phyloP scores from a whole-genome alignment of 2,888 invertebrate species.

The Agrotis ipsilon region DNA sequence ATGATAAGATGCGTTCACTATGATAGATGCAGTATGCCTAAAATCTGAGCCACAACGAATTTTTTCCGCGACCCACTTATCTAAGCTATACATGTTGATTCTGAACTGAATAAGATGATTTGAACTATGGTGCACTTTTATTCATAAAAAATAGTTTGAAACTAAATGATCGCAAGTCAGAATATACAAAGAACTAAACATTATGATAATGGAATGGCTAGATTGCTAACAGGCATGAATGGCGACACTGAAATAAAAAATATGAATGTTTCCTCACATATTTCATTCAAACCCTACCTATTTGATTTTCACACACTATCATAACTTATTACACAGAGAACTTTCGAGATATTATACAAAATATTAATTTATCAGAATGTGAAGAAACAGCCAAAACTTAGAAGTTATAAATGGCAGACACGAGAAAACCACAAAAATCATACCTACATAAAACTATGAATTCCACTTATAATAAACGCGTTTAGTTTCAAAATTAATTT shows the following conservation, averaged over 20 bases:
- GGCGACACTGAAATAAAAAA: slow-evolving; percentile 46
- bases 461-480: slow-evolving; percentile 28
- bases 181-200: slow-evolving; percentile 51
- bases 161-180: slow-evolving; percentile 46
- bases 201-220: slow-evolving; percentile 71
- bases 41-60: slow-evolving; percentile 30
- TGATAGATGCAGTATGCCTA: slow-evolving; percentile 46
- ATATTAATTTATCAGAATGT: slow-evolving; percentile 22
- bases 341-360: slow-evolving; percentile 32
- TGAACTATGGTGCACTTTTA: slow-evolving; percentile 78
- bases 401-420: slow-evolving; percentile 11
- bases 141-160: slow-evolving; percentile 42
- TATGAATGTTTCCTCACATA: slow-evolving; percentile 31
- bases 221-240: slow-evolving; percentile 54
- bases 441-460: slow-evolving; percentile 1
- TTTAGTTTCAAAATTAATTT: slow-evolving; percentile 8
- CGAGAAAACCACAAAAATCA: slow-evolving; percentile 36
- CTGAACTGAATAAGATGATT: slow-evolving; percentile 72
- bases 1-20: slow-evolving; percentile 39
- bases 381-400: slow-evolving; percentile 24
- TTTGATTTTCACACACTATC: slow-evolving; percentile 27
- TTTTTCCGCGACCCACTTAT: slow-evolving; percentile 58
- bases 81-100: slow-evolving; percentile 74
- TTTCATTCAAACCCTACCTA: slow-evolving; percentile 25
- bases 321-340: slow-evolving; percentile 45